Evolutionary conservation across 1,140 invertebrate genomes (phyloP), one percentile per base, ranked within the genome.

Genomic region (Trinorchestia longiramus): DNA sequence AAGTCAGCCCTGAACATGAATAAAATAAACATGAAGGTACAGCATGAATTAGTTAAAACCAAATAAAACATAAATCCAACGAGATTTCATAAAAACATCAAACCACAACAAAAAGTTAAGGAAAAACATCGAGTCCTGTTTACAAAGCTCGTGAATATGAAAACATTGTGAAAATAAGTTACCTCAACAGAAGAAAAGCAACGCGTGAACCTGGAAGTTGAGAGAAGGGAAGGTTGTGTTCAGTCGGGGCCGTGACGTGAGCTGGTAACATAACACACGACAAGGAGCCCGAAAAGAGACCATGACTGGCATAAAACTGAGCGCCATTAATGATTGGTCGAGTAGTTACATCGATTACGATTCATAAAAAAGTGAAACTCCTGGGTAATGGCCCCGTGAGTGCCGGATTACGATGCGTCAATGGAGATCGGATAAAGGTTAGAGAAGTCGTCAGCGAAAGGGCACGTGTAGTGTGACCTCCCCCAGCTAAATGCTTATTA

Each of bases 261-360:
- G 62, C 15, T 77, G 62, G 62, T 28, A 77, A 77, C 62, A 77
- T 77, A 77, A 77, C 62, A n/a, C n/a, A 77, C 62, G 62, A 77
- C 62, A 77, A 77, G 62, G 62, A 77, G 62, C 62, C 62, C 62
- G 62, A 77, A 77, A 77, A 77, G 62, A 90, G n/a, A 41, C 88
- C 43, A 43, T 90, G 88, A 90, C 88, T 90, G 88, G 88, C 88
- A 90, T 90, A 42, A 90, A 90, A 90, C 41, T 41, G 43, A 90
- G 88, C 88, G 41, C n/a, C 88, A 90, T 90, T 42, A 90, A 90
- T 90, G 88, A 90, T 90, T 90, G 88, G 88, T 41, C 88, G 88
- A 41, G 88, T 90, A 90, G 88, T 90, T 90, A 90, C 88, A 90
- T 90, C 88, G 88, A 90, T 90, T 90, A 90, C 88, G 88, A 90